These are phyloP conservation scores for Varanus salvator DNA, from an alignment of 2,113 vertebrate species.

Conservation along the genomic window DNA sequence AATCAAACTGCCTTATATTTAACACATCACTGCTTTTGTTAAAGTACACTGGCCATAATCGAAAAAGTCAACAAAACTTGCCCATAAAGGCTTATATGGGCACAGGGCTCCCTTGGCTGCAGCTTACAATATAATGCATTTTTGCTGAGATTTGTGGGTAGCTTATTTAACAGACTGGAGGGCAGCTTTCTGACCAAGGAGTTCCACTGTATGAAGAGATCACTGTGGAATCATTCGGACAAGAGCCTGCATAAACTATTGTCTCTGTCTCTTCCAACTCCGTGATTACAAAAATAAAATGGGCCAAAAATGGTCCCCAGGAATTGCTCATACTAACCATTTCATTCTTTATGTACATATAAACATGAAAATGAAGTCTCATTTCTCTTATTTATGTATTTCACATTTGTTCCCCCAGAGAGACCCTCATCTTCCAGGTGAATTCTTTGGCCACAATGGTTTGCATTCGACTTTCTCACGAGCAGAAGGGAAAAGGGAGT, in stretches of 20 bases:
- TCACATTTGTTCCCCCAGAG: not conserved
- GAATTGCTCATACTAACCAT: not conserved
- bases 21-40: not conserved
- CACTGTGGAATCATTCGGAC: not conserved
- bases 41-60: not conserved
- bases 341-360: not conserved
- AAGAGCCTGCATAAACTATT: not conserved
- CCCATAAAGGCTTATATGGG: not conserved
- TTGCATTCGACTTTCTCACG: not conserved
- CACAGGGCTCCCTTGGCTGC: not conserved
- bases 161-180: not conserved
- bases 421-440: not conserved
- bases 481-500: not conserved
- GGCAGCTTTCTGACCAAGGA: not conserved
- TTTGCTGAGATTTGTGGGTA: not conserved
- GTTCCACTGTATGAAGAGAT: too few relatives aligned
- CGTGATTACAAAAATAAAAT: not conserved
- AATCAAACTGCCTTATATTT: not conserved
- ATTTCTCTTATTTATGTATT: not conserved
- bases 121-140: not conserved
- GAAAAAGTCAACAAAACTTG: not conserved
- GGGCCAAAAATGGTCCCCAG: too few relatives aligned
- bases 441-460: not conserved
- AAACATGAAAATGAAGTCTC: not conserved
- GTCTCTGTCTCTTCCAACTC: not conserved